Evolutionary conservation across 2,797 vertebrate species (phyloP).

Genomic region (Coracias cyanogaster): DNA sequence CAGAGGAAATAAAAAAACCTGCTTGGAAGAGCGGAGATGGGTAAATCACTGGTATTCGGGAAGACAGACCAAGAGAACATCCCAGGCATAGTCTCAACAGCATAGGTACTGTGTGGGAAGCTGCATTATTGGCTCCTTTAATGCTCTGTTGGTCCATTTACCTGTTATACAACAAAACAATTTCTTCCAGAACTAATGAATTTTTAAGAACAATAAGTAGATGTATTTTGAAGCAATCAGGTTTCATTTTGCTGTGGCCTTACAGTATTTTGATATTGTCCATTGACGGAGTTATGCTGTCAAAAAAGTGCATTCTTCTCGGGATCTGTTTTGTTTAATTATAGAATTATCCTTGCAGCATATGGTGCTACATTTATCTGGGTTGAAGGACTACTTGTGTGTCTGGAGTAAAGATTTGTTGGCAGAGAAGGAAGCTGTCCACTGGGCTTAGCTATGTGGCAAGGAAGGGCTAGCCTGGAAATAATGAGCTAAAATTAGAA

Average conservation of each 20-base stretch:
- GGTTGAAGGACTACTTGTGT: neutral
- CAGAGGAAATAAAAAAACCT: neutral
- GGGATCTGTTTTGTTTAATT: neutral
- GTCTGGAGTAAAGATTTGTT: neutral
- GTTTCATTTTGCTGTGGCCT: neutral
- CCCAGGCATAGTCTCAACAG: neutral
- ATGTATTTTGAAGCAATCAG: neutral
- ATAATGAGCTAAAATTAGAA: neutral
- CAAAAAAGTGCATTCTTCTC: neutral
- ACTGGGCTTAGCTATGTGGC: neutral
- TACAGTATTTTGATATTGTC: neutral
- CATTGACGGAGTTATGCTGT: neutral
- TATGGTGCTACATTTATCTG: neutral
- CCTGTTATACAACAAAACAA: neutral
- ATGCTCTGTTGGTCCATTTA: neutral
- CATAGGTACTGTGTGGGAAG: neutral
- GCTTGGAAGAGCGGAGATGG: neutral
- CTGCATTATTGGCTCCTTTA: neutral
- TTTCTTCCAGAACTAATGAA: neutral
- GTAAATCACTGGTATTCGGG: neutral
- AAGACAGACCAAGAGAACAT: neutral
- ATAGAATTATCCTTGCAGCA: neutral
- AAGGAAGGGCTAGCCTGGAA: neutral
- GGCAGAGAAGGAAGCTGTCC: neutral
- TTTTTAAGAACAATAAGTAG: neutral